These are phyloP conservation scores for Synergus gifuensis DNA, from an alignment of 2,888 invertebrate species.

Conservation along the genomic window DNA sequence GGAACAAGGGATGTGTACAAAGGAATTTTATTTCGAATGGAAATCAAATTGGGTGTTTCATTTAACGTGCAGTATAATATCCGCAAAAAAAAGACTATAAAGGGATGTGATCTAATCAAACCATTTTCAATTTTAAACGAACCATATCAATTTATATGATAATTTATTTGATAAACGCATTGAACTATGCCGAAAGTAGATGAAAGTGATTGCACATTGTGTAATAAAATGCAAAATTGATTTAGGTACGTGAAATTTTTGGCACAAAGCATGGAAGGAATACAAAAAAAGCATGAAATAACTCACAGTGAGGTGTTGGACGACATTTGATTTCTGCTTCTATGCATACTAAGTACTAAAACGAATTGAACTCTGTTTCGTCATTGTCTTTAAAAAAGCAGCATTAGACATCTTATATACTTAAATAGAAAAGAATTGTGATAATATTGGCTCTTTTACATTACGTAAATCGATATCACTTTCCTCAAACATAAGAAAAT, in stretches of 20 bases:
- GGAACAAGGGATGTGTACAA: too few species aligned
- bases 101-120: too few species aligned
- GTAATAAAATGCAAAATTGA: neutral
- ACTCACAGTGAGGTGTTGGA: neutral
- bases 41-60: too few species aligned
- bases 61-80: too few species aligned
- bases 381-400: neutral
- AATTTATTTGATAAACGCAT: neutral
- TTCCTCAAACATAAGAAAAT: slow-evolving; percentile 23
- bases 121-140: too few species aligned
- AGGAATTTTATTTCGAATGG: too few species aligned
- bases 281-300: slow-evolving; percentile 1
- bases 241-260: neutral
- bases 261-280: neutral
- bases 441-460: slow-evolving; percentile 30
- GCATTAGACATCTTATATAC: neutral
- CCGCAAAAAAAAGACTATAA: too few species aligned
- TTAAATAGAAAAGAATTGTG: slow-evolving; percentile 11
- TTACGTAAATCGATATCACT: slow-evolving; percentile 12
- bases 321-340: neutral
- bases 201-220: neutral
- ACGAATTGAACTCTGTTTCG: neutral
- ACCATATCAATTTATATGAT: too few species aligned
- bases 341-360: slow-evolving; percentile 10
- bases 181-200: neutral